Evolutionary conservation across 2,113 vertebrate genomes (phyloP).

Genomic region (Phodopus roborovskii): DNA sequence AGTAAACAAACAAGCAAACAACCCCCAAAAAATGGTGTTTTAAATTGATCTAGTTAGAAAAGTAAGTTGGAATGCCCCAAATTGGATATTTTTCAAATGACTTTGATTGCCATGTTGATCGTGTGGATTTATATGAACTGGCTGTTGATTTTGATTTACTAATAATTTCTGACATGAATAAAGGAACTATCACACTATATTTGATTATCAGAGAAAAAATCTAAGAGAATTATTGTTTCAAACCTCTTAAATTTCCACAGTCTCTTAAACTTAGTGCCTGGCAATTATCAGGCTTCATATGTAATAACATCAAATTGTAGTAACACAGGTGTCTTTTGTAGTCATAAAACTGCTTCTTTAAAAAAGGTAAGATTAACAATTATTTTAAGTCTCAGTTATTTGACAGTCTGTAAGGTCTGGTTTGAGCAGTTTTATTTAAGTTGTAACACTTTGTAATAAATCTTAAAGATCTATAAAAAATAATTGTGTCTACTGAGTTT

Average conservation of each 20-base stretch:
- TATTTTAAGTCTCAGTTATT: not conserved
- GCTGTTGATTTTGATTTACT: not conserved
- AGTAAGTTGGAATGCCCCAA: not conserved
- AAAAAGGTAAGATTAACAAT: not conserved
- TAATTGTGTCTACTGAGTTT: not conserved
- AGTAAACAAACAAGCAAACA: slow-evolving; percentile 40
- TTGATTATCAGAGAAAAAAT: not conserved
- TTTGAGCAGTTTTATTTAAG: slow-evolving; percentile 9
- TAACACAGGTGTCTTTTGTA: not conserved
- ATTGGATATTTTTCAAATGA: not conserved
- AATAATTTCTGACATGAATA: not conserved
- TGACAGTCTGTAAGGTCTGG: not conserved
- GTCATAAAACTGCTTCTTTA: not conserved
- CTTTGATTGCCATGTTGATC: not conserved
- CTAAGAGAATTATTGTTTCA: not conserved
- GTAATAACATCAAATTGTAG: not conserved
- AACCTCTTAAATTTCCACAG: not conserved
- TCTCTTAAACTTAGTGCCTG: not conserved
- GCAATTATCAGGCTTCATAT: not conserved
- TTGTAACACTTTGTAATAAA: not conserved
- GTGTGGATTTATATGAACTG: not conserved
- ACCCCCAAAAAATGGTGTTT: not conserved
- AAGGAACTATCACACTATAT: not conserved
- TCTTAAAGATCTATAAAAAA: not conserved
- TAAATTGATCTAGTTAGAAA: not conserved